Evolutionary conservation across 2,797 vertebrate species (phyloP).

Genomic region (Sebastes goodei): DNA sequence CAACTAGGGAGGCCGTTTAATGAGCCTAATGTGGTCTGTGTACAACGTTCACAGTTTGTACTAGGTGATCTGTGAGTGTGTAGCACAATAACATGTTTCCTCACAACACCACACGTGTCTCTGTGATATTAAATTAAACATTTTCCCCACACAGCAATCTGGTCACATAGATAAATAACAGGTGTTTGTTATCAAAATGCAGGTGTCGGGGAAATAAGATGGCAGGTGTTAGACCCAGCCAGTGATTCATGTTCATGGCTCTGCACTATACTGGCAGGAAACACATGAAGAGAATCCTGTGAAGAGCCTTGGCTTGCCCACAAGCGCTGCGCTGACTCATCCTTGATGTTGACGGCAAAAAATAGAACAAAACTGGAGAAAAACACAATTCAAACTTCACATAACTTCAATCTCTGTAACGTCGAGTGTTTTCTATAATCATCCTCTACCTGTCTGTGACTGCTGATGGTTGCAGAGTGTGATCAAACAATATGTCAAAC

Average conservation of each 20-base stretch:
- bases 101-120: not conserved
- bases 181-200: slow-evolving; percentile 29
- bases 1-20: not conserved
- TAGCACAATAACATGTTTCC: not conserved
- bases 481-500: not conserved
- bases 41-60: not conserved
- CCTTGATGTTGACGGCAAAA: not conserved
- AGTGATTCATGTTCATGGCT: not conserved
- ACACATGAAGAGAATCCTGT: not conserved
- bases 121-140: not conserved
- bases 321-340: not conserved
- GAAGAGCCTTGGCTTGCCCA: not conserved
- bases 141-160: not conserved
- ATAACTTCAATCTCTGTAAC: not conserved
- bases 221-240: slow-evolving; percentile 24
- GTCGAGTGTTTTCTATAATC: not conserved
- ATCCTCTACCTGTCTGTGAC: not conserved
- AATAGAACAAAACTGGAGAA: not conserved
- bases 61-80: not conserved
- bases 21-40: not conserved
- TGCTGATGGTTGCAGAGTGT: not conserved
- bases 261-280: slow-evolving; percentile 6
- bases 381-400: not conserved
- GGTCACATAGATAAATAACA: slow-evolving; percentile 14
- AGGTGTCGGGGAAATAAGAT: slow-evolving; percentile 30